phyloP scores from a whole-genome alignment of 2,113 vertebrate genomes.

The Clarias magur region DNA sequence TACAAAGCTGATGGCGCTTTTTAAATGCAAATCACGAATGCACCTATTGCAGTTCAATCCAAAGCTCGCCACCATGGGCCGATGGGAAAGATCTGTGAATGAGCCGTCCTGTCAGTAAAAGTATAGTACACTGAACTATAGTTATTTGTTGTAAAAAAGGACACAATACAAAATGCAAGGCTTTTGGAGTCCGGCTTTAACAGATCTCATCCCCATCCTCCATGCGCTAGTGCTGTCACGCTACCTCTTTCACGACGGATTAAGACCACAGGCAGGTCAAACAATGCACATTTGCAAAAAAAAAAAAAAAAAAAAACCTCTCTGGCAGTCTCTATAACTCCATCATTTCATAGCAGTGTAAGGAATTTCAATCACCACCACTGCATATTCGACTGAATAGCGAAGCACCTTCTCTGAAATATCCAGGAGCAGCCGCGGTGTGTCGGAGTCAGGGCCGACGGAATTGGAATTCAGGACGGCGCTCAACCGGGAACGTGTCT shows the following conservation, averaged over 20 bases:
- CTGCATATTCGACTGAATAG: conserved; percentile 7
- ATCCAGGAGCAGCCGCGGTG: not conserved
- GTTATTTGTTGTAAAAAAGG: conserved; percentile 15
- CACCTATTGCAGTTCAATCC: conserved; percentile 7
- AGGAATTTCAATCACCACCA: conserved; percentile 9
- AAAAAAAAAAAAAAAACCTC: not conserved
- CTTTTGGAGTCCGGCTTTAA: not conserved
- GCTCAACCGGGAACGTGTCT: conserved; percentile 4
- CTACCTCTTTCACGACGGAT: conserved; percentile 14
- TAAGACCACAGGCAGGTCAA: conserved; percentile 24
- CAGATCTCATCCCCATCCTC: not conserved
- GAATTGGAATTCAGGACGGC: conserved; percentile 21
- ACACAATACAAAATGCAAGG: not conserved
- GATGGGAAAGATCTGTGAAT: conserved; percentile 7
- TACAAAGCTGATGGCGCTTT: conserved; percentile 36
- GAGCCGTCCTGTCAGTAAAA: conserved; percentile 22
- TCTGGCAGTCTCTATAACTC: not conserved
- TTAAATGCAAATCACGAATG: conserved; percentile 38
- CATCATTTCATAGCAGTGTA: not conserved
- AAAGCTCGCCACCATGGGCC: not conserved
- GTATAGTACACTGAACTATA: not conserved
- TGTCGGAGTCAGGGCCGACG: not conserved
- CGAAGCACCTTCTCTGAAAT: conserved; percentile 15
- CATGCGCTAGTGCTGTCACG: not conserved
- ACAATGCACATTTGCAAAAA: conserved; percentile 15